Evolutionary conservation across 2,113 vertebrate genomes (phyloP).

Genomic region (Bothrops jararaca): DNA sequence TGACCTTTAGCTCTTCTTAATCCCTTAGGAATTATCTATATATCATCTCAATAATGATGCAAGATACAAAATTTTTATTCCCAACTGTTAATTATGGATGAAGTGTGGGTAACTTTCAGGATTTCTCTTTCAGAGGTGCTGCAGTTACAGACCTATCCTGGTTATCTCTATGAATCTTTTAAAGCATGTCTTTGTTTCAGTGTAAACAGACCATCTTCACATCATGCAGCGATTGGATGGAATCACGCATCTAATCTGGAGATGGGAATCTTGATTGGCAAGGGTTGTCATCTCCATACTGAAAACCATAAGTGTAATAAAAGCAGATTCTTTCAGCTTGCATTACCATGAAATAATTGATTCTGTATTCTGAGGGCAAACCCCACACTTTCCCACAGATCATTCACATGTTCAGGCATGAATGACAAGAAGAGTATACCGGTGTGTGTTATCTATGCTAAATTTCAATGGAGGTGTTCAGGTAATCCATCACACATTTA

Average conservation of each 20-base stretch:
- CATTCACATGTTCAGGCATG: background rate
- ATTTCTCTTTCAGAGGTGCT: background rate
- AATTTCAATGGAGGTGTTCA: conserved; percentile 62
- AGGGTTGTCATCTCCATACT: background rate
- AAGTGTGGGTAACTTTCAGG: conserved; percentile 37
- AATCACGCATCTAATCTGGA: background rate
- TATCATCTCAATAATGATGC: background rate
- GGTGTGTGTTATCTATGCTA: conserved; percentile 19
- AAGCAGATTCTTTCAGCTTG: background rate
- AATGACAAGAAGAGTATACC: background rate
- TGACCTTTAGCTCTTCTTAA: background rate
- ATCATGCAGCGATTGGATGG: background rate
- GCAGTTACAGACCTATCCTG: background rate
- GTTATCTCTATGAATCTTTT: background rate
- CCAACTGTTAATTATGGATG: background rate
- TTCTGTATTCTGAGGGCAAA: background rate
- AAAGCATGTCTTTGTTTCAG: background rate
- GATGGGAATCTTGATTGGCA: background rate
- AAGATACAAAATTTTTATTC: background rate
- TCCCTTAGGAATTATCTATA: background rate
- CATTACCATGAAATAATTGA: background rate
- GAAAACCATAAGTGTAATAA: background rate
- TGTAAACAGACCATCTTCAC: background rate
- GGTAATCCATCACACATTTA: conserved; percentile 74
- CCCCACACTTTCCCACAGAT: background rate